Conservation (phyloP, 2,113 vertebrate genomes). For the Emydocephalus ijimae region DNA sequence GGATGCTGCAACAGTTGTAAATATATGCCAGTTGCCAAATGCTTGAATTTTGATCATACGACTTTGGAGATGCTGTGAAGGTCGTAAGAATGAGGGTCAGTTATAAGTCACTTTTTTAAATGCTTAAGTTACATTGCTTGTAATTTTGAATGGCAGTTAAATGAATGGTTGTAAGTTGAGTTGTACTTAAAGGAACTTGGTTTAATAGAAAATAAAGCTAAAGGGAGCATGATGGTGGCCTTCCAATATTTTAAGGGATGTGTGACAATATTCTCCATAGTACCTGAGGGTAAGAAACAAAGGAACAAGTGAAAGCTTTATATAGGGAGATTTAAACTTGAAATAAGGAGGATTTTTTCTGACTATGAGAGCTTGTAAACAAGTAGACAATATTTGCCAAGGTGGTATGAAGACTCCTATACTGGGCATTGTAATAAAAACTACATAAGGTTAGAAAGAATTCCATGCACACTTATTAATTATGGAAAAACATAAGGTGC, state of each 20-base stretch:
- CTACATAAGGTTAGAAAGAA: not conserved
- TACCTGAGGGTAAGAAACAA: not conserved
- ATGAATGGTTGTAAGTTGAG: not conserved
- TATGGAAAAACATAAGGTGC: not conserved
- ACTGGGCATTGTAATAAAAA: not conserved
- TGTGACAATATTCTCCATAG: not conserved
- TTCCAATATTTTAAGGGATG: not conserved
- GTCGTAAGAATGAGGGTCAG: too few species aligned
- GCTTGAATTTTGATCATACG: too few species aligned
- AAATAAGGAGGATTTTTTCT: not conserved
- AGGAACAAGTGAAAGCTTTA: not conserved
- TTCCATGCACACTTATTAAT: not conserved
- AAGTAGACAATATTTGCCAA: not conserved
- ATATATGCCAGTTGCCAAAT: too few species aligned
- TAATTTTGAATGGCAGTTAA: not conserved
- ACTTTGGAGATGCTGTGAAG: too few species aligned
- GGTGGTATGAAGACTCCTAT: not conserved
- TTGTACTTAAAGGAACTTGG: too few species aligned
- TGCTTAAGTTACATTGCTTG: too few species aligned
- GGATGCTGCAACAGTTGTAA: too few species aligned
- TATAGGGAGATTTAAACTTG: not conserved
- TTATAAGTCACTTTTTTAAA: too few species aligned
- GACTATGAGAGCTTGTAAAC: not conserved
- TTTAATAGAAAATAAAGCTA: not conserved
- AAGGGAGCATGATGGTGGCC: not conserved